Evolutionary conservation across 2,888 invertebrate genomes (phyloP).

Genomic region (Serrognathus titanus): DNA sequence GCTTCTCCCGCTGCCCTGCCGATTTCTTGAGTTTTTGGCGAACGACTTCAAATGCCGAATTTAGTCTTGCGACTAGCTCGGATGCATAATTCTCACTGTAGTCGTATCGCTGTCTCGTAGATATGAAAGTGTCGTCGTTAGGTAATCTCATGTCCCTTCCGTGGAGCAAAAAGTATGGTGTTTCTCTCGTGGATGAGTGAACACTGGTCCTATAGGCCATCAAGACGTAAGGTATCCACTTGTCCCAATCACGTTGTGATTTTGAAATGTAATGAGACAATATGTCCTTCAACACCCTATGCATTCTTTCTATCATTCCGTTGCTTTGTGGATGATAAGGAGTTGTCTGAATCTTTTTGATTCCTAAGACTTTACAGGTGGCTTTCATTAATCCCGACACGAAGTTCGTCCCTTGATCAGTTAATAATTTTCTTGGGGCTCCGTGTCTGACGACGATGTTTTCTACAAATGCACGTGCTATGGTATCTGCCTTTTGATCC

Average conservation of each 20-base stretch:
- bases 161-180: conserved; percentile 26
- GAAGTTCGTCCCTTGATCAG: conserved; percentile 33
- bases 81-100: conserved; percentile 22
- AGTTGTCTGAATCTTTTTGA: conserved; percentile 29
- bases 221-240: conserved; percentile 29
- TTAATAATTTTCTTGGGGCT: conserved; percentile 29
- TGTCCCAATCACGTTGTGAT: conserved; percentile 31
- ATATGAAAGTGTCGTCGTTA: conserved; percentile 18
- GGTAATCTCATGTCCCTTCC: conserved; percentile 28
- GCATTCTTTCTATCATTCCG: conserved; percentile 34
- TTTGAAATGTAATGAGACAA: conserved; percentile 29
- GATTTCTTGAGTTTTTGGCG: not conserved
- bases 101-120: conserved; percentile 19
- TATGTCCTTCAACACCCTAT: conserved; percentile 30
- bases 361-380: conserved; percentile 26
- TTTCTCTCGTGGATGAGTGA: conserved; percentile 24
- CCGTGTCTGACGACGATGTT: conserved; percentile 32
- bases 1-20: not conserved
- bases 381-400: conserved; percentile 27
- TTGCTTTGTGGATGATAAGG: conserved; percentile 35
- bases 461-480: not conserved
- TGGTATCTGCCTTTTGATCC: conserved; percentile 24
- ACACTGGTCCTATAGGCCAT: conserved; percentile 25
- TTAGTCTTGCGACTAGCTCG: conserved; percentile 9
- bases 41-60: not conserved